Conservation (phyloP, 2,797 vertebrate genomes). For the Platalea minor region DNA sequence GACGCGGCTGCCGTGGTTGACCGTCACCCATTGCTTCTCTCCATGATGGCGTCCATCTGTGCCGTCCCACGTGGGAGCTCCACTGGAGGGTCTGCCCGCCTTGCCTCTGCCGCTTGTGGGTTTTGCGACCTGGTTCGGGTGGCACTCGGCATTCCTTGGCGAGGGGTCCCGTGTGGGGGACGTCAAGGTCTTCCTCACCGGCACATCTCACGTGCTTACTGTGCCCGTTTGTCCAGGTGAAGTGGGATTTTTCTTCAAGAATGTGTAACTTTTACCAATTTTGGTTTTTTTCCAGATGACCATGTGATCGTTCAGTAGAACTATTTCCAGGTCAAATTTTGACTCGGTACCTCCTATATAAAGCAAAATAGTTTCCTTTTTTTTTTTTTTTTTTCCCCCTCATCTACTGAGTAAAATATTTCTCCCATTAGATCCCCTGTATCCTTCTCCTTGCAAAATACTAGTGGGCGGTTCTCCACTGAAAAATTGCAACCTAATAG, state of each 20-base stretch:
- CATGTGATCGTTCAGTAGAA: accelerated
- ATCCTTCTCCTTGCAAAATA: not conserved
- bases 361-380: not conserved
- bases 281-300: no score
- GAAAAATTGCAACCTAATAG: not conserved
- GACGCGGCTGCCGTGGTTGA: not conserved
- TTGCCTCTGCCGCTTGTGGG: no score
- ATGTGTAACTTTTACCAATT: no score
- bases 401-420: not conserved
- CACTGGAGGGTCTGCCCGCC: not conserved
- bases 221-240: not conserved
- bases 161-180: accelerated
- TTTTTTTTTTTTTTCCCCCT: accelerated
- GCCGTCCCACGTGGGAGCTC: accelerated
- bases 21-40: not conserved
- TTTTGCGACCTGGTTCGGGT: not conserved
- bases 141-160: accelerated
- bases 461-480: not conserved
- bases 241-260: not conserved
- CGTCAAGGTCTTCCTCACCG: not conserved
- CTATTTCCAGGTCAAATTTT: not conserved
- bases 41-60: accelerated
- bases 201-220: accelerated
- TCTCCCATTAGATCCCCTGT: not conserved
- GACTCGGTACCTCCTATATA: not conserved